Base-by-base conservation (phyloP, 2,888 invertebrate species). In the Mythimna impura region DNA sequence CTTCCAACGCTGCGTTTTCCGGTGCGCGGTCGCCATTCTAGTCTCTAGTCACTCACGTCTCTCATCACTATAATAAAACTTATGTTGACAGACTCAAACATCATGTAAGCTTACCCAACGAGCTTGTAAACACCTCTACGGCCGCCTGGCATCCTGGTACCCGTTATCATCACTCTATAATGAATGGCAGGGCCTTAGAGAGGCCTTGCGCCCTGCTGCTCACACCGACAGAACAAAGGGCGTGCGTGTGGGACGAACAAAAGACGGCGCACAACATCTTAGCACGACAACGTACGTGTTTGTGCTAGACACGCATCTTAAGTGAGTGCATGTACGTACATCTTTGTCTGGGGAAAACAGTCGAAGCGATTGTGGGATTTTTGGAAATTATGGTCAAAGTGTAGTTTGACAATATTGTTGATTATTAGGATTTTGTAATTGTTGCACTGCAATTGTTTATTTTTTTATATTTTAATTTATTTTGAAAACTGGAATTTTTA, bases 201-300 rank as follows among this genome's bases (percentile, higher is more conserved):
- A 57, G 61, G 61, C n/a, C 40, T 55, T 30, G 54, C 82, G 58
- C 71, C 55, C 25, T 20, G 55, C 10, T 60, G 68, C 17, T n/a
- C 60, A 36, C 61, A 12, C 25, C 57, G 14, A 14, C 34, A 3
- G 12, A 57, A 79, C 79, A 79, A 79, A 57, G 60, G 43, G 7
- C 10, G 20, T 64, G 55, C 66, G 60, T 81, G 52, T 52, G 20
- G 8, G 47, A n/a, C 57, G 43, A 67, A 81, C 79, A 79, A 79
- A 79, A 72, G 82, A 52, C 65, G 40, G 34, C 17, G 43, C 55
- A 71, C 40, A 14, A 57, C 73, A 14, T 62, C 64, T 76, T 76
- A 58, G 34, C 22, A 57, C 54, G n/a, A 57, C 43, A n/a, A 62
- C n/a, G 40, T 68, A 50, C 17, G n/a, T 50, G 30, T 58, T 50